Conservation (phyloP, 2,797 vertebrate genomes). For the Darevskia mixta region DNA sequence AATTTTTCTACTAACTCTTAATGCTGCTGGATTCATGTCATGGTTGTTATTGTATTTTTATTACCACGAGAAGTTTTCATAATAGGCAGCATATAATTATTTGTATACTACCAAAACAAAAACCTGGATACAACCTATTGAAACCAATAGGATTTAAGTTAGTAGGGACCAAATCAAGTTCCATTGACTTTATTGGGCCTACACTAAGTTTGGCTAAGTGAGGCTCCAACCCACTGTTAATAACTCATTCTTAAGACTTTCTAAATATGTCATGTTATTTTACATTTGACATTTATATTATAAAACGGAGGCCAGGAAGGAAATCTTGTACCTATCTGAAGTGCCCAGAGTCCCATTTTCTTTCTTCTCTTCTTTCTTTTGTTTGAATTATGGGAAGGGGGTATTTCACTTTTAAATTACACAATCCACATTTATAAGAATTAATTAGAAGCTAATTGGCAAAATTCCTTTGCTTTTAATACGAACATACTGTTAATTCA, state of each 20-base stretch:
- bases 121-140: too few relatives aligned
- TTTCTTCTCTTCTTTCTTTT: background rate
- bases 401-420: slow-evolving; percentile 18
- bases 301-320: background rate
- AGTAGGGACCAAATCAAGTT: too few relatives aligned
- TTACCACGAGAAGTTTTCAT: too few relatives aligned
- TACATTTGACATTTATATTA: background rate
- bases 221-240: too few relatives aligned
- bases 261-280: background rate
- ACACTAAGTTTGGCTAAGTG: too few relatives aligned
- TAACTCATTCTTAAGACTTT: background rate
- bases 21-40: too few relatives aligned
- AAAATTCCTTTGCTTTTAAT: slow-evolving; percentile 9
- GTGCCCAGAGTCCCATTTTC: background rate
- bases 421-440: slow-evolving; percentile 1
- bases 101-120: too few relatives aligned
- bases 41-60: too few relatives aligned
- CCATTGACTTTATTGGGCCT: too few relatives aligned
- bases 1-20: too few relatives aligned
- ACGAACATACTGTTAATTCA: slow-evolving; percentile 3
- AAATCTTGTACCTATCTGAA: background rate
- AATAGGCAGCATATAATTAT: too few relatives aligned
- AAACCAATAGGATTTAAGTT: too few relatives aligned
- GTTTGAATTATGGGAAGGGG: background rate
- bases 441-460: slow-evolving; percentile 22